Evolutionary conservation across 2,888 invertebrate species (phyloP).

Genomic region (Polydrusus tereticollis): DNA sequence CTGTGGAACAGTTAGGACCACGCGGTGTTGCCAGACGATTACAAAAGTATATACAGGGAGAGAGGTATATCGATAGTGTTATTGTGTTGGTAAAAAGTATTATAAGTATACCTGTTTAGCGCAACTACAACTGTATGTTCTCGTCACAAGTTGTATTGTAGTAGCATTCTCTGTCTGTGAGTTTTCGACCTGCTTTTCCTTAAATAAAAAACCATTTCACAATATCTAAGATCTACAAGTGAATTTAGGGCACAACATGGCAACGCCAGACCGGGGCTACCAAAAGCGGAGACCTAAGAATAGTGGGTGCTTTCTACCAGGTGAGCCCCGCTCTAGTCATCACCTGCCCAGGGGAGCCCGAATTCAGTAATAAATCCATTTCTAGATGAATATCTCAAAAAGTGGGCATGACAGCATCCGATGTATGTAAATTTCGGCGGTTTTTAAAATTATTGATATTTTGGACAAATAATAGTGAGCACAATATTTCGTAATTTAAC

Average conservation of each 20-base stretch:
- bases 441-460: background rate
- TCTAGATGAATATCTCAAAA: conserved; percentile 47
- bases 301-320: conserved; percentile 45
- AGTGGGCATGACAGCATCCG: conserved; percentile 41
- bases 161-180: too few relatives aligned
- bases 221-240: too few relatives aligned
- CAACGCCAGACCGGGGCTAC: conserved; percentile 1
- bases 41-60: too few relatives aligned
- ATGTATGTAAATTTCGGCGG: conserved; percentile 33
- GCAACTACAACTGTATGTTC: too few relatives aligned
- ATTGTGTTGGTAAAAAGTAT: too few relatives aligned
- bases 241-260: background rate
- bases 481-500: too few relatives aligned
- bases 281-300: conserved; percentile 19
- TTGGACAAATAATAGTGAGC: background rate
- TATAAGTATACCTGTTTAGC: too few relatives aligned
- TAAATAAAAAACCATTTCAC: too few relatives aligned
- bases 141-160: too few relatives aligned
- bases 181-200: too few relatives aligned
- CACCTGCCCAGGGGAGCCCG: conserved; percentile 47
- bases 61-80: too few relatives aligned
- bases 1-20: conserved; percentile 16
- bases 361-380: conserved; percentile 46
- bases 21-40: conserved; percentile 21
- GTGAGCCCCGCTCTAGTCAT: conserved; percentile 42